Base-by-base conservation (phyloP, 2,113 vertebrate species). In the Gallinago undulata region DNA sequence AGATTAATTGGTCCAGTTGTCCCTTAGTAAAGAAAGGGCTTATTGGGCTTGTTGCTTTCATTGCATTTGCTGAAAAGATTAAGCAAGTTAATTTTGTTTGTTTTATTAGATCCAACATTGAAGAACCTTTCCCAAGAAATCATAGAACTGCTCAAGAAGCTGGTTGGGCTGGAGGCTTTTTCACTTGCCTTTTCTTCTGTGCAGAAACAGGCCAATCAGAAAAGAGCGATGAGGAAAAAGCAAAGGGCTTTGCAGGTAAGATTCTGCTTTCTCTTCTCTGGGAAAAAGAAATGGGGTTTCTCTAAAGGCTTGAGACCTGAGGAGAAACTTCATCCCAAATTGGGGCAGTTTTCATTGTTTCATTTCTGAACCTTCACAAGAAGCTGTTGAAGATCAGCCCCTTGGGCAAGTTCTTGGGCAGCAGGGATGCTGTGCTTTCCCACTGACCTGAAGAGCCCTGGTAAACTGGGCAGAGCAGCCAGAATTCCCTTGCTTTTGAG, bases 51-150 rank as follows among this genome's bases (percentile, higher is more conserved):
- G 74, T 67, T 56, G 50, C 19, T 94, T 94, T 84, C 6, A 1
- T 63, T 84, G 23, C 22, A 17, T 23, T 23, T 28, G 7, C 57
- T 73, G 35, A 53, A 82, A 76, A 64, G 12, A 67, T 78, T 2
- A 90, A 81, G 10, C 23, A 35, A 51, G 13, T 68, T 35, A 21
- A 19, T 59, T 62, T 50, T 95, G 39, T 68, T 59, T 79, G 30
- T 81, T 76, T 92, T 60, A 50, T 59, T 91, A 99, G 99, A 99
- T 96, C 98, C 99, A 87, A 98, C 98, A 1, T 92, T 99, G 90
- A 99, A 99, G 98, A 99, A 99, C 94, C 98, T 99, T 60, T 98
- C 99, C 9, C 99, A 99, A 93, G 99, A 99, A 98, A 98, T 99
- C 82, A 99, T 99, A 41, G 99, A 99, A 70, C 95, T 99, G 89